These are phyloP conservation scores for Nephrotoma guestfalica DNA, from an alignment of 2,888 invertebrate genomes.

Conservation along the genomic window DNA sequence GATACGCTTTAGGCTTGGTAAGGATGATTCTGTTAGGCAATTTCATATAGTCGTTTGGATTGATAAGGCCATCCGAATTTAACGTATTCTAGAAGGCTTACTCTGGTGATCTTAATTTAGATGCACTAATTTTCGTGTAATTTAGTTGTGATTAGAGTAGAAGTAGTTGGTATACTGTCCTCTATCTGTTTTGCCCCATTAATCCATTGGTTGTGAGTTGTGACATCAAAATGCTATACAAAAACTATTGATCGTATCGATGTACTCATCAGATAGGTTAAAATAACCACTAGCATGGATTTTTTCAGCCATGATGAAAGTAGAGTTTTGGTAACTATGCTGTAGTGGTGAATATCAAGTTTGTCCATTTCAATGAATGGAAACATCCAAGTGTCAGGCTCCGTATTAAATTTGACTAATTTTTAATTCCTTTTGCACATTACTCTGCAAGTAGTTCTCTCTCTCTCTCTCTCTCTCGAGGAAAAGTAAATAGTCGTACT, in stretches of 20 bases:
- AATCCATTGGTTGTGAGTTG: conserved; percentile 96
- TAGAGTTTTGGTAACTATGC: conserved; percentile 51
- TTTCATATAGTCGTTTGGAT: conserved; percentile 93
- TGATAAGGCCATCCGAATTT: conserved; percentile 87
- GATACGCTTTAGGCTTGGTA: conserved; percentile 70
- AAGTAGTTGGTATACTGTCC: conserved; percentile 84
- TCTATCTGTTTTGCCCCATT: conserved; percentile 77
- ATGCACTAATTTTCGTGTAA: conserved; percentile 50
- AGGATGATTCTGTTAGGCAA: conserved; percentile 48
- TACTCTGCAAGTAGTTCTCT: conserved; percentile 26
- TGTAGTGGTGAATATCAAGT: conserved; percentile 69
- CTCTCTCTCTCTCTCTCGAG: too few relatives aligned
- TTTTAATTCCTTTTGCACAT: conserved; percentile 22
- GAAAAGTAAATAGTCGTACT: too few relatives aligned
- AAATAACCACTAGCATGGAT: conserved; percentile 89
- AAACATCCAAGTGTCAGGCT: conserved; percentile 70
- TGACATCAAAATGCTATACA: conserved; percentile 79
- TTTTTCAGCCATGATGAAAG: conserved; percentile 47
- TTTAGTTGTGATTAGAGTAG: conserved; percentile 67
- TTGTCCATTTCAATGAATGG: conserved; percentile 94
- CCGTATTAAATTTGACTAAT: conserved; percentile 17
- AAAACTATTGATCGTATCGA: conserved; percentile 55
- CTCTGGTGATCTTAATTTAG: conserved; percentile 47
- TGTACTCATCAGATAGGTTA: conserved; percentile 81
- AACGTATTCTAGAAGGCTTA: conserved; percentile 70